A percentile compares a stretch with the other conserved stretches of the same genome.
Conservation (phyloP, 2,888 invertebrate species). For the Protophormia terraenovae region DNA sequence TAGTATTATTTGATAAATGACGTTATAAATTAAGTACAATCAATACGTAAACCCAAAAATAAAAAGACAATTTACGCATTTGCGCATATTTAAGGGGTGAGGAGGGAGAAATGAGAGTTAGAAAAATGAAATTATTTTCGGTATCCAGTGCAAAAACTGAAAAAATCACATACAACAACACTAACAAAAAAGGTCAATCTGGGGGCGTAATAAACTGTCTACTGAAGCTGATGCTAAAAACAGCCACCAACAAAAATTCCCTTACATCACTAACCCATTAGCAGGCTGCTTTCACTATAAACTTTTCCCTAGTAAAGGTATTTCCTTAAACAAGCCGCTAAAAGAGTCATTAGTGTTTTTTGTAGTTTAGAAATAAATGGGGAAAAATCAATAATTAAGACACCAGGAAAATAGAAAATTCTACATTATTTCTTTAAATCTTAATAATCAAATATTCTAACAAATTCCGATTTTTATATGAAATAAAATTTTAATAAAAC, state of each 20-base stretch:
- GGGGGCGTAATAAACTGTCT: constrained; percentile 59
- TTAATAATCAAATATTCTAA: no score
- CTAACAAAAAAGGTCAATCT: constrained; percentile 61
- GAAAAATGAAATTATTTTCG: constrained; percentile 30
- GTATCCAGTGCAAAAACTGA: constrained; percentile 58
- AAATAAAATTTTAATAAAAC: no score
- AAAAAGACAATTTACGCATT: constrained; percentile 47
- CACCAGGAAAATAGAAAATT: constrained; percentile 12
- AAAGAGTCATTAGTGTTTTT: not conserved
- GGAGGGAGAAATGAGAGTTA: not conserved
- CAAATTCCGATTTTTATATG: no score
- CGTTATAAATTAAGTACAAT: constrained; percentile 29
- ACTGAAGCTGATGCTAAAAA: not conserved
- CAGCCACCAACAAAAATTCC: not conserved
- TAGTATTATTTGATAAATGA: constrained; percentile 37
- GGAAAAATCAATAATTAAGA: constrained; percentile 69
- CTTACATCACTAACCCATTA: no score
- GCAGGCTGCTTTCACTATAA: constrained; percentile 12
- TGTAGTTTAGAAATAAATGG: constrained; percentile 23
- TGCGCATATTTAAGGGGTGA: constrained; percentile 46
- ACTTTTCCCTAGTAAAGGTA: not conserved
- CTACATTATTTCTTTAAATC: not conserved
- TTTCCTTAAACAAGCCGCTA: not conserved
- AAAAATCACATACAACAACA: not conserved
- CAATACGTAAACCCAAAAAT: constrained; percentile 11